Evolutionary conservation across 2,888 invertebrate genomes (phyloP).

Genomic region (Dolichopus griseipennis): DNA sequence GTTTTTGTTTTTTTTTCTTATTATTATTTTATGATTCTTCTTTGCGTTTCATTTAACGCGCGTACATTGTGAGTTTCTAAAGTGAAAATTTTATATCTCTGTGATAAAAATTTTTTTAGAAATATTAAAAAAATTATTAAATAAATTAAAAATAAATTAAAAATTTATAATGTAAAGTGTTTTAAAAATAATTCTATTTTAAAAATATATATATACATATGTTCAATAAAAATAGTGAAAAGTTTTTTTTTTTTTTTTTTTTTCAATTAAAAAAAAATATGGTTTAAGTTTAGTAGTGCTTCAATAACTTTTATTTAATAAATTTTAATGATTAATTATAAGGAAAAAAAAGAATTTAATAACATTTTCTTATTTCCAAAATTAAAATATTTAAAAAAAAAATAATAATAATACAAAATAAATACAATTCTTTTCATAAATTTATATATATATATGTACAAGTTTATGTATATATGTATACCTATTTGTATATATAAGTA

Average conservation of each 20-base stretch:
- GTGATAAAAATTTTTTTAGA: not conserved
- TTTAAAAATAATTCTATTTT: not conserved
- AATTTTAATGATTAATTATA: no score
- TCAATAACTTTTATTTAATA: no score
- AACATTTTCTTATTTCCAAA: no score
- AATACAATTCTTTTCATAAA: no score
- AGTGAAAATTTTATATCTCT: conserved; percentile 5
- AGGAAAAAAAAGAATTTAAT: no score
- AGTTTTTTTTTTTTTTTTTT: not conserved
- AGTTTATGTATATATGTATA: no score
- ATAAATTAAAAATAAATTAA: not conserved
- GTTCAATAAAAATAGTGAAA: not conserved
- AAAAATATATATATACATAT: not conserved
- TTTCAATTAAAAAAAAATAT: not conserved
- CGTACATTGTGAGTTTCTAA: conserved; percentile 10
- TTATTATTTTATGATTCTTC: conserved; percentile 4
- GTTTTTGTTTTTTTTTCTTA: not conserved
- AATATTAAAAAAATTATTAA: not conserved
- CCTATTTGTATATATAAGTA: no score
- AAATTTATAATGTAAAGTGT: not conserved
- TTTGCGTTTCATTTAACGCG: conserved; percentile 13
- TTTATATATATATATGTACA: no score
- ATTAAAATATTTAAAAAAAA: no score
- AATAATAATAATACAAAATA: no score
- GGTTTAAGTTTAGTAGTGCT: no score